Conservation (phyloP, 2,888 invertebrate species). For the Conchocele bisecta region DNA sequence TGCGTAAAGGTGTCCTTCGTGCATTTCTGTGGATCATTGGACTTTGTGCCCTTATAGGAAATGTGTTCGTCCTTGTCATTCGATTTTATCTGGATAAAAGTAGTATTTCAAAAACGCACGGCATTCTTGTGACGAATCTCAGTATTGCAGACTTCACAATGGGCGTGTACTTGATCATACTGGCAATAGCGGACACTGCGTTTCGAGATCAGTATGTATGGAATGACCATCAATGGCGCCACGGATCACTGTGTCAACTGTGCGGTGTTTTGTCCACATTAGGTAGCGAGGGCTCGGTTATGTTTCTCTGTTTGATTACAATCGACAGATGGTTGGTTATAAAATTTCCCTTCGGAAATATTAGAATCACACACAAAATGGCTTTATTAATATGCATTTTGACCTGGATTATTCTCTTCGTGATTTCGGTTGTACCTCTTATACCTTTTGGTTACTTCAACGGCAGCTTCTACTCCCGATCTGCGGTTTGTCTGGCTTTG, state of each 20-base stretch:
- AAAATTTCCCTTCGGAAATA: conserved; percentile 84
- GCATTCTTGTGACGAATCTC: conserved; percentile 40
- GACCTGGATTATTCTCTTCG: conserved; percentile 71
- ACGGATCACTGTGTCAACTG: conserved; percentile 58
- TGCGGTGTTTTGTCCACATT: conserved; percentile 64
- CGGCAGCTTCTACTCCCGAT: conserved; percentile 75
- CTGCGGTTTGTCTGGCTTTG: conserved; percentile 79
- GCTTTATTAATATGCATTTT: conserved; percentile 61
- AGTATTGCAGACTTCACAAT: conserved; percentile 34
- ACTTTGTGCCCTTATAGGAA: conserved; percentile 43
- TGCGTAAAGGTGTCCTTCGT: conserved; percentile 43
- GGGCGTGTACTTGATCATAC: conserved; percentile 24
- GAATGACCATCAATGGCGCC: conserved; percentile 63
- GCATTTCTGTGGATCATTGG: conserved; percentile 53
- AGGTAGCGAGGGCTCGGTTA: conserved; percentile 86
- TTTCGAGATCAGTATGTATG: conserved; percentile 60
- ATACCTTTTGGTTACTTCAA: conserved; percentile 73
- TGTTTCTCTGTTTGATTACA: conserved; percentile 86
- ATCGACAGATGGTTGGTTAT: conserved; percentile 87
- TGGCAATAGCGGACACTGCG: conserved; percentile 54
- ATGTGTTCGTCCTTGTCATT: conserved; percentile 26
- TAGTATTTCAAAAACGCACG: conserved; percentile 11
- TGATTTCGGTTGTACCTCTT: conserved; percentile 75
- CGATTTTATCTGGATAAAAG: conserved; percentile 1
- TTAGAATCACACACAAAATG: conserved; percentile 60